A percentile compares a stretch with the other conserved stretches of the same genome.
These are phyloP conservation scores for Cetonia aurata DNA, from an alignment of 2,888 invertebrate species.

Conservation along the genomic window DNA sequence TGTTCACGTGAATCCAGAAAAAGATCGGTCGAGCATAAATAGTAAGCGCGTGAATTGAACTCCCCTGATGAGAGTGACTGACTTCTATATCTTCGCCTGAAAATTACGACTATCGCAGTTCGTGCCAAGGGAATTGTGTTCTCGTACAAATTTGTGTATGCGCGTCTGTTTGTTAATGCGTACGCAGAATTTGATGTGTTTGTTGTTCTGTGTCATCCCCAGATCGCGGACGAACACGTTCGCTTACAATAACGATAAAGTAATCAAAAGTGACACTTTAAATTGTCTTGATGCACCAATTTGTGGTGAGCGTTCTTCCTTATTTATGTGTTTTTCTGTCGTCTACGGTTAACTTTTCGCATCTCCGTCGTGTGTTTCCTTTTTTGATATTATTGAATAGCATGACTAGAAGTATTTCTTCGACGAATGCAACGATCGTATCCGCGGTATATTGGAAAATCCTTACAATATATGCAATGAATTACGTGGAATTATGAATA, in stretches of 20 bases:
- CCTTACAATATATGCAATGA: too few species aligned
- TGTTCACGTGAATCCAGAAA: slow-evolving; percentile 5
- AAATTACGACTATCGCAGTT: slow-evolving; percentile 24
- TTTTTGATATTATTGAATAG: too few species aligned
- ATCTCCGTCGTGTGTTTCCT: background rate
- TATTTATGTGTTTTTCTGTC: slow-evolving; percentile 28
- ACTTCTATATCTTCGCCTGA: slow-evolving; percentile 15
- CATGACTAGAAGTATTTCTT: too few species aligned
- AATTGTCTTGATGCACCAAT: slow-evolving; percentile 25
- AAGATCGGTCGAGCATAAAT: slow-evolving; percentile 16
- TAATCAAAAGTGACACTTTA: slow-evolving; percentile 20
- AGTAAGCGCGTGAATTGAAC: slow-evolving; percentile 24
- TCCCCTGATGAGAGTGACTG: slow-evolving; percentile 10
- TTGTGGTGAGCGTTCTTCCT: slow-evolving; percentile 1
- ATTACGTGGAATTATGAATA: too few species aligned
- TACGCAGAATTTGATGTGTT: slow-evolving; percentile 24
- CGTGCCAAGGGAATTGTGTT: slow-evolving; percentile 27
- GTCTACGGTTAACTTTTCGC: background rate
- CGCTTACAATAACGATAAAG: slow-evolving; percentile 26
- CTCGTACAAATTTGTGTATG: background rate
- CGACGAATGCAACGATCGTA: too few species aligned
- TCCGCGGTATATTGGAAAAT: too few species aligned
- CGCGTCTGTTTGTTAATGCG: background rate
- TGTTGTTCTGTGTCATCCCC: slow-evolving; percentile 19
- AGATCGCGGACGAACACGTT: slow-evolving; percentile 7